Evolutionary conservation across 2,888 invertebrate genomes (phyloP).

Genomic region (Cryptus viduatorius): DNA sequence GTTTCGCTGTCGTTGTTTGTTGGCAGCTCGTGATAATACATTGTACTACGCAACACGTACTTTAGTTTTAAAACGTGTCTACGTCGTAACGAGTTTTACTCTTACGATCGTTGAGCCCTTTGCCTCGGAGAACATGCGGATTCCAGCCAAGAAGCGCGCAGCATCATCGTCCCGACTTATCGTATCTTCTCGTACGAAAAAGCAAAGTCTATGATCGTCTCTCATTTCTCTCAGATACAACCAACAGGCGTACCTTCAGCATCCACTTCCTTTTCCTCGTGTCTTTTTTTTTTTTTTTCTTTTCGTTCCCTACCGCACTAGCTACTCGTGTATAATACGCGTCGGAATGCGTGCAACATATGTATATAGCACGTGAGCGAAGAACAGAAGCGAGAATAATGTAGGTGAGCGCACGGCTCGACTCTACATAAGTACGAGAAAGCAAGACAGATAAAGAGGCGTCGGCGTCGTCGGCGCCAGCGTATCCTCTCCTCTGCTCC

Average conservation of each 20-base stretch:
- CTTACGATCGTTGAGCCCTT: conserved; percentile 56
- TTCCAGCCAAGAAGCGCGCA: conserved; percentile 23
- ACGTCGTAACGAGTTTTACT: conserved; percentile 54
- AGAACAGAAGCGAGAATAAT: conserved; percentile 41
- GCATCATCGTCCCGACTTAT: conserved; percentile 60
- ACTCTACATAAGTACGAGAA: conserved; percentile 29
- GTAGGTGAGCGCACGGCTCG: conserved; percentile 13
- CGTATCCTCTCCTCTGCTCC: neutral
- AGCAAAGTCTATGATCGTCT: conserved; percentile 56
- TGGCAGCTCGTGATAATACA: neutral
- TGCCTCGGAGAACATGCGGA: conserved; percentile 15
- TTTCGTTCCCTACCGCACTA: conserved; percentile 22
- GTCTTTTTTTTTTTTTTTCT: conserved; percentile 23
- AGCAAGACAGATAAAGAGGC: conserved; percentile 29
- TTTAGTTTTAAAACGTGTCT: conserved; percentile 47
- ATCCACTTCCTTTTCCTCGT: conserved; percentile 49
- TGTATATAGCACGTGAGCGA: neutral
- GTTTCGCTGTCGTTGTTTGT: too few species aligned
- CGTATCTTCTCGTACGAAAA: conserved; percentile 56
- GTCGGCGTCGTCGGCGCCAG: conserved; percentile 35
- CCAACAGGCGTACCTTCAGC: conserved; percentile 39
- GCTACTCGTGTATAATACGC: conserved; percentile 34
- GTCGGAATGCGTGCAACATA: conserved; percentile 46
- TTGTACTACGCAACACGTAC: neutral
- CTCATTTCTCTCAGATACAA: conserved; percentile 35